Evolutionary conservation across 2,797 vertebrate genomes (phyloP).

Genomic region (Megalops cyprinoides): DNA sequence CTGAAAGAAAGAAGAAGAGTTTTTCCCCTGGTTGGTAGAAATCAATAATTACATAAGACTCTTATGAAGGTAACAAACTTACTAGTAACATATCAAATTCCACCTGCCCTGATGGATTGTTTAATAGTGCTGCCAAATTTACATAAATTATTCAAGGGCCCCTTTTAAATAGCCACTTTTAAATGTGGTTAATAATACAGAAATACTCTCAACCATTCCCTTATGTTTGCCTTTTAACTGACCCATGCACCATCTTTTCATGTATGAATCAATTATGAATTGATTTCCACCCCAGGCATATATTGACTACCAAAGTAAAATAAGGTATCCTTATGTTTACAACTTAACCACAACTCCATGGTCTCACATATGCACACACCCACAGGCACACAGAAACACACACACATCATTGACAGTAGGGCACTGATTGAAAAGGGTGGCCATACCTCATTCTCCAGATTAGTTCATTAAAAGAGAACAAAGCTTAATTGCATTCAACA

Average conservation of each 20-base stretch:
- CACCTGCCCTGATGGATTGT: conserved; percentile 7
- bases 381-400: conserved; percentile 24
- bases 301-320: conserved; percentile 16
- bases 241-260: conserved; percentile 14
- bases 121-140: conserved; percentile 28
- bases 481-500: conserved; percentile 10
- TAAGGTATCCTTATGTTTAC: background rate
- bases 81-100: background rate
- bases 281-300: conserved; percentile 22
- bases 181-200: conserved; percentile 27
- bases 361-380: conserved; percentile 33
- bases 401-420: conserved; percentile 4
- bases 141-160: conserved; percentile 26
- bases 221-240: conserved; percentile 27
- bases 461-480: background rate
- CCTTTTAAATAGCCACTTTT: too few species aligned
- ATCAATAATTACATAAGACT: conserved; percentile 1
- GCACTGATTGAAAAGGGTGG: background rate
- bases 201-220: conserved; percentile 21
- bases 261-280: conserved; percentile 36
- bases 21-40: background rate
- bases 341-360: background rate
- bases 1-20: background rate
- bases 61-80: conserved; percentile 8
- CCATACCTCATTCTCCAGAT: background rate